Evolutionary conservation across 2,888 invertebrate genomes (phyloP), one percentile per base, ranked within the genome.

Genomic region (Apomyelois bistriatella): DNA sequence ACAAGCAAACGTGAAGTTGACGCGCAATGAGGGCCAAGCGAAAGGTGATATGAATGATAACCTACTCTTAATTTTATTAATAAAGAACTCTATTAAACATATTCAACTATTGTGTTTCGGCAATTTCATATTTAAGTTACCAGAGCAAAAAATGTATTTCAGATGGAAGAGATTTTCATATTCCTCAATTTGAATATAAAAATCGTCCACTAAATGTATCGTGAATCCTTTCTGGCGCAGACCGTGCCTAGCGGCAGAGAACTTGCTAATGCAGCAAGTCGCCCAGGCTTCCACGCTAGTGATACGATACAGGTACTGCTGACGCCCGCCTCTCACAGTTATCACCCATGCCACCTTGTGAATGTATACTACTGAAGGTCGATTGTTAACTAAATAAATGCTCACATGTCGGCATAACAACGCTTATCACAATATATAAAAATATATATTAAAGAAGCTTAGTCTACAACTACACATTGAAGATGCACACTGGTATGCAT

Each of bases 341-440:
- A 85, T 82, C 84, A 83, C 75, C 73, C 82, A 79, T 75, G 62
- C 75, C 82, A 81, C 82, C 80, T 74, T 65, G 71, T 70, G 63
- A 66, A 72, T 69, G 66, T 72, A 69, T 66, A 66, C 65, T 72
- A 70, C 75, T 69, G 69, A 66, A 75, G 72, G 75, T 76, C 72
- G 74, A 78, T 77, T 74, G 79, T 79, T 84, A 87, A 77, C 82
- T 82, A 84, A 85, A 82, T 89, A 89, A 88, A 90, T 89, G 88
- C 88, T 87, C 85, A 78, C 79, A 84, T 80, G 80, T 80, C 84
- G 85, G 87, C 88, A 87, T 86, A 86, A 85, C 85, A 88, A 86
- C 82, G 82, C 88, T 89, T 88, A 90, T 90, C 89, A 88, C 89
- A 88, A 85, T 87, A 86, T 86, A 88, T 87, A 90, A 89, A 90